Percentiles rank a stretch among this genome's conserved stretches.
phyloP scores from a whole-genome alignment of 2,113 vertebrate species.

The Lota lota region DNA sequence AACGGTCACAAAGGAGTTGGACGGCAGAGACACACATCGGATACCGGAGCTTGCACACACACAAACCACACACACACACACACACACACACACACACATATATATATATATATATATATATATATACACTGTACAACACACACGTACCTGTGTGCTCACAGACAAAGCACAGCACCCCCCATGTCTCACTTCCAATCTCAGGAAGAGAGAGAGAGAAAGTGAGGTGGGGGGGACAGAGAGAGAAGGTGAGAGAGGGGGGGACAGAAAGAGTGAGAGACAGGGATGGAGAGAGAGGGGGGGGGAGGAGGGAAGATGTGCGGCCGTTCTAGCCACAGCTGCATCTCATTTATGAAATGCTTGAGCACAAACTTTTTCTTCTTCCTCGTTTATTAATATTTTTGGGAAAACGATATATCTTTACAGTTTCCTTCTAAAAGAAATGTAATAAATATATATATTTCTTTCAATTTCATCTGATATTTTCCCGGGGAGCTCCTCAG shows the following conservation, averaged over 20 bases:
- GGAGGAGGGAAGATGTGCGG: slow-evolving; percentile 51
- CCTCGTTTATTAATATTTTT: slow-evolving; percentile 10
- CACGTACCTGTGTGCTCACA: neutral
- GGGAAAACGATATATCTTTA: slow-evolving; percentile 39
- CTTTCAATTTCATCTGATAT: slow-evolving; percentile 51
- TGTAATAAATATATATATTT: neutral
- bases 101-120: neutral
- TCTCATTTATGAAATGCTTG: slow-evolving; percentile 69
- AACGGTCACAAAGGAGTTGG: slow-evolving; percentile 72
- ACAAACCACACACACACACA: slow-evolving; percentile 2
- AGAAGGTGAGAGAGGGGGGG: slow-evolving; percentile 26
- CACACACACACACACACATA: slow-evolving; percentile 3
- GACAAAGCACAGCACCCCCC: slow-evolving; percentile 44
- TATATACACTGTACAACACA: no score
- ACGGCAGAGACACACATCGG: slow-evolving; percentile 38
- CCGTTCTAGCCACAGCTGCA: slow-evolving; percentile 69
- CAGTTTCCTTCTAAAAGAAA: no score
- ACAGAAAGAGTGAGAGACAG: slow-evolving; percentile 13
- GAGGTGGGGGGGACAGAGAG: slow-evolving; percentile 26
- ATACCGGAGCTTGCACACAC: slow-evolving; percentile 6
- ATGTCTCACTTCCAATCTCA: slow-evolving; percentile 63
- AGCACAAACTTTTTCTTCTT: slow-evolving; percentile 41
- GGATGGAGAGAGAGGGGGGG: slow-evolving; percentile 37
- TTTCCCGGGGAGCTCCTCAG: slow-evolving; percentile 46
- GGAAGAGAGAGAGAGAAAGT: slow-evolving; percentile 25